Evolutionary conservation across 2,888 invertebrate species (phyloP), one percentile per base, ranked within the genome.

Genomic region (Pteria penguin): DNA sequence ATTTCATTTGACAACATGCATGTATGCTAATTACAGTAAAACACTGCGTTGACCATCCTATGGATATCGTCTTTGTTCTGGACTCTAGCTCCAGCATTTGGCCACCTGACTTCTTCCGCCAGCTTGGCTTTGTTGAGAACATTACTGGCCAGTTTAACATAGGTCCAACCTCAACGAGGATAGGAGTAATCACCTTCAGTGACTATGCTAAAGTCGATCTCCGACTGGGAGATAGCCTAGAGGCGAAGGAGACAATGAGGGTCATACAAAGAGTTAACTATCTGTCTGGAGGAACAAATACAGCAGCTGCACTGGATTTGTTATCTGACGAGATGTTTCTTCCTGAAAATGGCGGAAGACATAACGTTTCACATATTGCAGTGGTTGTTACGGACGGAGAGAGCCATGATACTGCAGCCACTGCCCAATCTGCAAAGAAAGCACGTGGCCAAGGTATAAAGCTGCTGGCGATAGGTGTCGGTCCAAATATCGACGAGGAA

Each of bases 391-490:
- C 76, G 11, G 76, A 76, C 33, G 76, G 76, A 14, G 65, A 69
- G 36, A 76, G 76, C 33, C 65, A 62, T 22, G 57, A 61, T 29
- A 55, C 27, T 22, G 26, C 36, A 31, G 71, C 36, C 36, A 72
- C 76, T 5, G 57, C 54, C 31, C 14, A 8, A 24, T 52, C 71
- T 2, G 58, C 72, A 31, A 22, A 54, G 55, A 60, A 76, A 2
- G 82, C 82, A 2, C 71, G 73, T 36, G 63, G 72, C 26, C 31
- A 79, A 14, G 81, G 78, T 3, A 82, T 87, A 14, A 81, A 83
- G 31, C 31, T 88, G 54, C 83, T 86, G 75, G 84, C 84, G 29
- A 79, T 88, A 1, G 86, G 85, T 0, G 87, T 87, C n/a, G 87
- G 86, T 0, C 52, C 65, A 2, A 75, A 79, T 1, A 76, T 79